These are phyloP conservation scores for Pseudomyrmex gracilis DNA, from an alignment of 1,140 invertebrate genomes.

Conservation along the genomic window DNA sequence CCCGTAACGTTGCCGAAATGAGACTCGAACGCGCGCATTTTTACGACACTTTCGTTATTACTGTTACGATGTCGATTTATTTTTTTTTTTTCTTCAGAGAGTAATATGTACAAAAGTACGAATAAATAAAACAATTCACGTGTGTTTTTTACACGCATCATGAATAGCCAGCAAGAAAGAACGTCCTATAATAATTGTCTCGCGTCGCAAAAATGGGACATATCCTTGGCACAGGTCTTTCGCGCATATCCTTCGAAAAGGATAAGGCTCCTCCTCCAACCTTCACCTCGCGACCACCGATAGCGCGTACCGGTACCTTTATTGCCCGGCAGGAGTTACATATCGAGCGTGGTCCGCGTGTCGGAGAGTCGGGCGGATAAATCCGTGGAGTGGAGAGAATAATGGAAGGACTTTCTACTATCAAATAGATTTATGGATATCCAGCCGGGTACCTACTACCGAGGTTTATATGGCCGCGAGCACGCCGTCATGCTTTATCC, in stretches of 20 bases:
- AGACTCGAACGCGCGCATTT: constrained; percentile 38
- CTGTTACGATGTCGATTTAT: constrained; percentile 15
- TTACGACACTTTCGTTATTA: constrained; percentile 14
- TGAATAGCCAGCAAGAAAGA: background rate
- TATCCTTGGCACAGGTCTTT: background rate
- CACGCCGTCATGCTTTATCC: constrained; percentile 74
- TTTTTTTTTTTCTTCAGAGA: too few species aligned
- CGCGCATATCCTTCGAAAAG: background rate
- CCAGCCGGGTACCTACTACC: constrained; percentile 74
- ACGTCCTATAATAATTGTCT: background rate
- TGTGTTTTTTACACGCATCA: background rate
- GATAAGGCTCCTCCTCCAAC: constrained; percentile 48
- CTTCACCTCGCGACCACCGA: constrained; percentile 61
- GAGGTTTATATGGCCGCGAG: constrained; percentile 75
- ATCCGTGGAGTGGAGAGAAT: constrained; percentile 75
- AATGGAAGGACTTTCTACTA: constrained; percentile 84
- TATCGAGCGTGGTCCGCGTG: constrained; percentile 70
- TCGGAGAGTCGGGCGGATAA: constrained; percentile 67
- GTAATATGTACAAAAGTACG: too few species aligned
- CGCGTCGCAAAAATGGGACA: background rate
- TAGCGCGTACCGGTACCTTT: constrained; percentile 70
- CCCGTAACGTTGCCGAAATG: constrained; percentile 38
- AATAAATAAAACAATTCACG: too few species aligned
- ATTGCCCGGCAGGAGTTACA: constrained; percentile 73
- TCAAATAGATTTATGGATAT: constrained; percentile 84